Percentiles rank a stretch among this genome's conserved stretches.
Evolutionary conservation across 2,113 vertebrate genomes (phyloP).

Genomic region (Pseudolaguvia tuberculata): DNA sequence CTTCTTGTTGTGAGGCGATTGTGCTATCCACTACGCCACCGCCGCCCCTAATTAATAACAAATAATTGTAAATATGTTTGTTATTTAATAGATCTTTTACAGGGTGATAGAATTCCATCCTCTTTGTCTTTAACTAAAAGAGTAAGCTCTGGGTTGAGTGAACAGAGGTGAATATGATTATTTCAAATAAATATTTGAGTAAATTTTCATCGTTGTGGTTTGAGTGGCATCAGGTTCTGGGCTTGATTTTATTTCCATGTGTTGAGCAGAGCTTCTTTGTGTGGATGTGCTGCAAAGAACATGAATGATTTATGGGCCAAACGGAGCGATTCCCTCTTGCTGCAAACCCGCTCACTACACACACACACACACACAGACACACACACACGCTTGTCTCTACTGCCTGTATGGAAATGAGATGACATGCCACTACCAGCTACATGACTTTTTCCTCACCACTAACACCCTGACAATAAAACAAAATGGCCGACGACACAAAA

Average conservation of each 20-base stretch:
- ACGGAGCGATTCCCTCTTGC: conserved; percentile 37
- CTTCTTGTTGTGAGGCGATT: too few species aligned
- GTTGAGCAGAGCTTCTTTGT: conserved; percentile 40
- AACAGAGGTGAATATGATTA: neutral
- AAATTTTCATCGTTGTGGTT: neutral
- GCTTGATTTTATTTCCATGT: conserved; percentile 23
- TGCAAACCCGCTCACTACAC: conserved; percentile 22
- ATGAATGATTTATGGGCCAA: conserved; percentile 49
- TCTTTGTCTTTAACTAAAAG: neutral
- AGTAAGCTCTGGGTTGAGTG: neutral
- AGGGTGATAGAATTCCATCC: too few species aligned
- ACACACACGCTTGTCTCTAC: neutral
- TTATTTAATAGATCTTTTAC: too few species aligned
- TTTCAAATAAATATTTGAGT: neutral
- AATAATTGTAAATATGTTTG: too few species aligned
- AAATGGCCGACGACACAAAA: neutral
- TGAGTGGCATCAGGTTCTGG: neutral
- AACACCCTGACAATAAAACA: conserved; percentile 9
- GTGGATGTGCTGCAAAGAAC: conserved; percentile 41
- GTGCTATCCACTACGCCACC: too few species aligned
- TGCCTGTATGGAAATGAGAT: conserved; percentile 17
- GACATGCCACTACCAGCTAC: neutral
- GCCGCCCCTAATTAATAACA: too few species aligned
- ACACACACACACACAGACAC: conserved; percentile 9
- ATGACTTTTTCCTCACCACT: conserved; percentile 1